Base-by-base conservation (phyloP, 2,888 invertebrate genomes). In the Dryobota labecula region DNA sequence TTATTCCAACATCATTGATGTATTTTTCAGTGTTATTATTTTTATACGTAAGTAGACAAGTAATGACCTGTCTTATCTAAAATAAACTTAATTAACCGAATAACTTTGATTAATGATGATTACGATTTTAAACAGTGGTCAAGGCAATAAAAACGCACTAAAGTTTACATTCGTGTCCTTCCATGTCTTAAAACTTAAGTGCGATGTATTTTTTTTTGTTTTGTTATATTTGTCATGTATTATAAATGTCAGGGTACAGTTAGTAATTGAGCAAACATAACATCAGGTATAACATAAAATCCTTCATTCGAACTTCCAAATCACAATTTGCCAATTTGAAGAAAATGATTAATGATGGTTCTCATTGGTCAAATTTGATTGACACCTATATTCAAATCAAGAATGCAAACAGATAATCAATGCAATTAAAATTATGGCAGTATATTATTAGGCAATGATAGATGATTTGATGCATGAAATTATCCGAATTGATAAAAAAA, bases 41-140 rank as follows among this genome's bases (percentile, higher is more conserved):
- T 4, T 1, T 2, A 5, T 20, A 9, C 11, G 2, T 61, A 4
- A 7, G 9, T n/a, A 57, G n/a, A 33, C 38, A 53, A 47, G 53
- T 62, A 78, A 64, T 78, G 67, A 77, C 67, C 74, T 54, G 45
- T n/a, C 57, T 70, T 63, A 58, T 62, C 56, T 49, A 9, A 56
- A 66, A 38, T 54, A 45, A 38, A 57, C 45, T 57, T 36, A 70
- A 65, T 65, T 66, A 61, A 27, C 30, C 51, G 20, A 33, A 65
- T 49, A 53, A 65, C 38, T 76, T 72, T 79, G 71, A 80, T 76
- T 68, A 62, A 80, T 71, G 54, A 64, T 57, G 27, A 67, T 63
- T 49, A 43, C 8, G 15, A 20, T 30, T 30, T 41, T 57, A 49
- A 47, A 47, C 41, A 54, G 8, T 7, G 38, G 2, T 7, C 74